Conservation (phyloP, 2,888 invertebrate species). For the Rhagonycha lutea region DNA sequence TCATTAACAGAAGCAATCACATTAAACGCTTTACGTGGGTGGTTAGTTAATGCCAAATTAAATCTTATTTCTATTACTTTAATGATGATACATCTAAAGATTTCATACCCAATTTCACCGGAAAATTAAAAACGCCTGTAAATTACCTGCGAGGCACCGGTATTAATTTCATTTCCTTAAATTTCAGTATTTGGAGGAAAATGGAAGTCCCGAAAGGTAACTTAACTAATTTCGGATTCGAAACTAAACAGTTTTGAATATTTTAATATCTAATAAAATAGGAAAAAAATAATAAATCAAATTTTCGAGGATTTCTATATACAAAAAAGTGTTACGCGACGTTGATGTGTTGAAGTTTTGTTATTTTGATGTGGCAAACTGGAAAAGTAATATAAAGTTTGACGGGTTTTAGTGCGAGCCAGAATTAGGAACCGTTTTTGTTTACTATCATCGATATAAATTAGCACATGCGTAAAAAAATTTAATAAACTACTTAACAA, state of each 20-base stretch:
- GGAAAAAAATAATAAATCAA: not conserved
- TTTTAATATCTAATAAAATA: not conserved
- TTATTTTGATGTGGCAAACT: not conserved
- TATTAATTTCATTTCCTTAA: not conserved
- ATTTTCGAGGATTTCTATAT: not conserved
- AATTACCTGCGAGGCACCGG: not conserved
- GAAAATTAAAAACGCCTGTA: not conserved
- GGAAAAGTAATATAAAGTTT: not conserved
- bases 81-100: not conserved
- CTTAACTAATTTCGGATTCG: not conserved
- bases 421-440: not conserved
- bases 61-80: not conserved
- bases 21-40: slow-evolving; percentile 7
- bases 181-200: not conserved
- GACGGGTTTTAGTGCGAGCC: not conserved
- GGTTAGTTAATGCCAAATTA: not conserved
- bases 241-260: not conserved
- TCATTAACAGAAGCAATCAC: slow-evolving; percentile 12
- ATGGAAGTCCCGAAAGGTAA: not conserved
- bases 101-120: not conserved
- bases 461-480: not conserved
- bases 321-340: not conserved
- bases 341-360: not conserved
- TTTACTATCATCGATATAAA: not conserved
- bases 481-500: not conserved